Evolutionary conservation across 2,797 vertebrate genomes (phyloP).

Genomic region (Arremon brunneinucha): DNA sequence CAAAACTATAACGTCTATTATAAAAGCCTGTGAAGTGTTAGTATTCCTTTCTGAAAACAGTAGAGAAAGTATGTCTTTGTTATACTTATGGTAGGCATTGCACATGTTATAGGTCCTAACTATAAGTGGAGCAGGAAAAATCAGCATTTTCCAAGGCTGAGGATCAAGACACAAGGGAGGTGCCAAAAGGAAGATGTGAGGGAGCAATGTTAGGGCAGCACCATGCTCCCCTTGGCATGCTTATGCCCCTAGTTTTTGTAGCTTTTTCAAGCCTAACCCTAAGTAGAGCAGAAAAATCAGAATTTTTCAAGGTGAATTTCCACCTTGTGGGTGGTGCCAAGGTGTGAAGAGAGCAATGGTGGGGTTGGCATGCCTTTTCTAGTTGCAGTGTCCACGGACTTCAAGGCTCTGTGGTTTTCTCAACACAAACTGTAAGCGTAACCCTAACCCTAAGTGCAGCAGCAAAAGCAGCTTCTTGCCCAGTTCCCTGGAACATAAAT

Average conservation of each 20-base stretch:
- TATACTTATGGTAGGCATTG: neutral
- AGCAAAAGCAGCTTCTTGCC: neutral
- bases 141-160: neutral
- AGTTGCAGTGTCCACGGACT: neutral
- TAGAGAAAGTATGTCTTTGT: neutral
- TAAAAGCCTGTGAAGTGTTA: neutral
- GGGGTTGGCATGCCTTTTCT: neutral
- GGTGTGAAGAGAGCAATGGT: neutral
- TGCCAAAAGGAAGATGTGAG: neutral
- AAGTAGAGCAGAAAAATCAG: neutral
- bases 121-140: neutral
- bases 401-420: neutral
- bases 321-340: neutral
- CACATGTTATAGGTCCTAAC: neutral
- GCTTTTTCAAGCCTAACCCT: neutral
- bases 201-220: rapidly evolving
- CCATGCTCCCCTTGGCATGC: neutral
- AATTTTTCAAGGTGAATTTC: neutral
- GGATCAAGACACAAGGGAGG: rapidly evolving
- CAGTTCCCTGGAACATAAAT: neutral
- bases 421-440: rapidly evolving
- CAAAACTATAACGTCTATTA: neutral
- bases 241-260: neutral
- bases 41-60: neutral
- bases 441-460: neutral